Conservation (phyloP, 2,113 vertebrate species). For the Prionailurus viverrinus region DNA sequence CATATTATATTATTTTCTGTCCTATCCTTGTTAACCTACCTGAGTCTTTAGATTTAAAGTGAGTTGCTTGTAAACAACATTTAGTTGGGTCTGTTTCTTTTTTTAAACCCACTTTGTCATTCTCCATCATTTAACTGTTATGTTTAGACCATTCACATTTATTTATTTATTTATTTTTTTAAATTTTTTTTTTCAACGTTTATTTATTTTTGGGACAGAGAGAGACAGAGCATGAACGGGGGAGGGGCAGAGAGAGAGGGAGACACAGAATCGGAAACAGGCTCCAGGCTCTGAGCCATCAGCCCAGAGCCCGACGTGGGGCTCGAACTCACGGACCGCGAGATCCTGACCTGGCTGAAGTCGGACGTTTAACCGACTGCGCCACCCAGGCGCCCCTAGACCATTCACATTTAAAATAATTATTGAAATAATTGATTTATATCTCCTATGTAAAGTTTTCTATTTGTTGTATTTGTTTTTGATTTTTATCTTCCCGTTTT, state of each 20-base stretch:
- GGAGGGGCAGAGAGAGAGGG: too few species aligned
- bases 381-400: too few species aligned
- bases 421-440: neutral
- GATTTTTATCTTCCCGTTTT: neutral
- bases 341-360: too few species aligned
- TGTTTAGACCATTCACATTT: neutral
- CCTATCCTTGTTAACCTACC: neutral
- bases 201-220: too few species aligned
- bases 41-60: neutral
- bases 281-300: too few species aligned
- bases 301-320: too few species aligned
- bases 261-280: too few species aligned
- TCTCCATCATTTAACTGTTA: neutral
- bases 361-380: too few species aligned
- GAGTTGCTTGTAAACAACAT: neutral
- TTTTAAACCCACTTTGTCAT: neutral
- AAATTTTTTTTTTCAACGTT: too few species aligned
- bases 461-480: neutral
- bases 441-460: neutral
- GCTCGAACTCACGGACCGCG: too few species aligned
- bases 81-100: neutral
- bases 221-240: too few species aligned
- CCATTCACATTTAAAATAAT: neutral
- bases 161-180: neutral
- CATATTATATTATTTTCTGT: neutral